Conservation (phyloP, 64 coral and sea anemone species). For the Porites lutea region DNA sequence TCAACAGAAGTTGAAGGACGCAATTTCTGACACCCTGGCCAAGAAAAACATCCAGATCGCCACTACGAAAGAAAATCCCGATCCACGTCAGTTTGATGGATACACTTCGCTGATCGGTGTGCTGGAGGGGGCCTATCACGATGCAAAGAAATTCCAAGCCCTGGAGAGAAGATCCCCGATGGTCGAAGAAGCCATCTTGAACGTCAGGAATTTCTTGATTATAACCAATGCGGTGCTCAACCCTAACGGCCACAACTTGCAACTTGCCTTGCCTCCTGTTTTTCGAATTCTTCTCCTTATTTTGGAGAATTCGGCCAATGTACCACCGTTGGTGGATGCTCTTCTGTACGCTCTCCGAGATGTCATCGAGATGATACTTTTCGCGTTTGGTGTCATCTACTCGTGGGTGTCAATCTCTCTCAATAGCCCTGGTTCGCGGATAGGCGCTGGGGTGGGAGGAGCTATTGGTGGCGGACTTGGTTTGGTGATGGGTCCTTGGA, state of each 20-base stretch:
- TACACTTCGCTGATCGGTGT: conserved; percentile 48
- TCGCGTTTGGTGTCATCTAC: conserved; percentile 31
- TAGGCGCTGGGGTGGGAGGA: conserved; percentile 31
- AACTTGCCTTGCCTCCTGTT: neutral
- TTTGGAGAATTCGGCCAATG: neutral
- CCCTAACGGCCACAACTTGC: neutral
- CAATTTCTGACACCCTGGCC: neutral
- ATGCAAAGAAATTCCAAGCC: neutral
- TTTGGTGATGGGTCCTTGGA: neutral
- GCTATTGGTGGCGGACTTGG: neutral
- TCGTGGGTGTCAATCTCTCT: conserved; percentile 23
- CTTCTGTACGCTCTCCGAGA: neutral
- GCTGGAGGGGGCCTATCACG: conserved; percentile 12
- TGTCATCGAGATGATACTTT: conserved; percentile 28
- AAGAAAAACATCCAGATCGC: neutral
- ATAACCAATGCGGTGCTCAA: conserved; percentile 27
- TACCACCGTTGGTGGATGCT: neutral
- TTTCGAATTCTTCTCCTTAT: neutral
- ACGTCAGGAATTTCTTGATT: conserved; percentile 42
- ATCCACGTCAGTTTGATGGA: conserved; percentile 16
- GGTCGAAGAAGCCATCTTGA: conserved; percentile 32
- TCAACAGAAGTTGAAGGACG: neutral
- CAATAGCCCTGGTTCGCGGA: neutral
- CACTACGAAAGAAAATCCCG: neutral
- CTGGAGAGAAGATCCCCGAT: neutral